These are phyloP conservation scores for Netelia melanura DNA, from an alignment of 2,888 invertebrate species.

Conservation along the genomic window DNA sequence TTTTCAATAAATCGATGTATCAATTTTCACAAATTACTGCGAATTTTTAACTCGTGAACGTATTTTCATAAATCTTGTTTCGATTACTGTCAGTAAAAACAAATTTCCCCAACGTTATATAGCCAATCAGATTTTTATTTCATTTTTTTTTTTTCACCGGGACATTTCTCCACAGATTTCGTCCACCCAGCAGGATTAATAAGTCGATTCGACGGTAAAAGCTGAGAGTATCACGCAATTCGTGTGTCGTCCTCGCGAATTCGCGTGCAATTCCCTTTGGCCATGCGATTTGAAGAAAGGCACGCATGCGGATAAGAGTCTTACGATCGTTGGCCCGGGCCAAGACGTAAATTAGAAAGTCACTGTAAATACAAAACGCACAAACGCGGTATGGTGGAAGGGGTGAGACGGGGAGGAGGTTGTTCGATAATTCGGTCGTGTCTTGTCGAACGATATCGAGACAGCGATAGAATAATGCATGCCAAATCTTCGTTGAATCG, in stretches of 20 bases:
- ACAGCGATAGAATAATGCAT: slow-evolving; percentile 16
- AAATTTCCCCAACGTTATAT: no score
- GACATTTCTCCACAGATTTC: neutral
- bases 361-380: slow-evolving; percentile 19
- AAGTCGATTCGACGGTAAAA: neutral
- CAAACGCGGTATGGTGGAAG: neutral
- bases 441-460: neutral
- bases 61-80: neutral
- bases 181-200: neutral
- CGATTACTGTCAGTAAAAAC: neutral
- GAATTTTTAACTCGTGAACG: neutral
- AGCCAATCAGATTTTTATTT: neutral
- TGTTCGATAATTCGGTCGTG: no score
- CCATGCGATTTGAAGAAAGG: slow-evolving; percentile 30
- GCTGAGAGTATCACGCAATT: neutral
- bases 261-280: neutral
- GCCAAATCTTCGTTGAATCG: neutral
- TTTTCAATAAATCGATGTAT: neutral
- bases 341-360: slow-evolving; percentile 61
- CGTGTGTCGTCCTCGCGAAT: neutral
- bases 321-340: slow-evolving; percentile 15
- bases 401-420: no score
- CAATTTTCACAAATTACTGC: neutral
- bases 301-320: neutral
- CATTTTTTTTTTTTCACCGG: neutral